Evolutionary conservation across 2,888 invertebrate species (phyloP), one percentile per base, ranked within the genome.

Genomic region (Volucella inflata): DNA sequence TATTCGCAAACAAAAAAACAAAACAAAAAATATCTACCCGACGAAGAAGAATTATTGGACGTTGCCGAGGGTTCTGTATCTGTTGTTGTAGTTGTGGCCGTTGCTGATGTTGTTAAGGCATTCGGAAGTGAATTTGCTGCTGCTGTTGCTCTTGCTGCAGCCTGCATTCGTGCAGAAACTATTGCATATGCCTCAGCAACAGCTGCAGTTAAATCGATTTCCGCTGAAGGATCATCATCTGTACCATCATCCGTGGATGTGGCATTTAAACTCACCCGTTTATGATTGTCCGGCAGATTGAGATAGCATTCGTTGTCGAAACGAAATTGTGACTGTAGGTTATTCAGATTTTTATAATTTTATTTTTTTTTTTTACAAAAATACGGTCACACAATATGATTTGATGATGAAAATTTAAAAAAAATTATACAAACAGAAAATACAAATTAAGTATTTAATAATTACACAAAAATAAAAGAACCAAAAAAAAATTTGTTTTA

Each of bases 281-380:
- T 98, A 94, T 98, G 98, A 94, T 98, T 98, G 94, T 99, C 99
- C 93, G 98, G 98, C 92, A 99, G 95, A 94, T 97, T 97, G 93
- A 98, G 95, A 94, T 97, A 97, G 94, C 98, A 98, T 95, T 99
- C 99, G 94, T 98, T 99, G 95, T 99, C 99, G 94, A 99, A 99
- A 93, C 99, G 96, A 94, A 99, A 99, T 94, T 99, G 99, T 94
- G 98, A 98, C 98, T 99, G 95, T 91, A 57, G 48, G 44, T 51
- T 82, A 21, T 50, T 51, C 12, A 42, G 4, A 21, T 38, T 59
- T 17, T 10, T n/a, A 14, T 8, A 2, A n/a, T 14, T 21, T 30
- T 59, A 71, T 68, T 51, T 46, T 80, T 70, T 67, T 65, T 48
- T 48, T 80, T 16, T 68, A 53, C 38, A 42, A 10, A 64, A 30